phyloP scores from a whole-genome alignment of 2,888 invertebrate species.

The Acrobasis consociella region DNA sequence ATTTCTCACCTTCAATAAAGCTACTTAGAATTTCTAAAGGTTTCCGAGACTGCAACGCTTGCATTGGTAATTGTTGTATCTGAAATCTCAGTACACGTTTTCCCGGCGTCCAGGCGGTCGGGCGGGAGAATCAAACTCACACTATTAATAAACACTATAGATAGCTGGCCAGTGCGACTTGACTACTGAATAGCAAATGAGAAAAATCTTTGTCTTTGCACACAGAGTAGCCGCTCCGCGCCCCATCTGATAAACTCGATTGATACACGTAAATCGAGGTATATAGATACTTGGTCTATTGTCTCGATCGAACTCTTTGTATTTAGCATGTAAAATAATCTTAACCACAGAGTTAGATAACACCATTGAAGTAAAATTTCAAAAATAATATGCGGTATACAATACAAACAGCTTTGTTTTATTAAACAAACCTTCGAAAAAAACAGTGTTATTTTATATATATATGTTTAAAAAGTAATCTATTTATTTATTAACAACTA shows the following conservation, averaged over 20 bases:
- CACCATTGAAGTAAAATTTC: neutral
- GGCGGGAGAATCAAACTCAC: constrained; percentile 37
- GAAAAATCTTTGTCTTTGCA: constrained; percentile 63
- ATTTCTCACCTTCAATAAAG: neutral
- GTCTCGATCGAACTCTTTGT: too few relatives aligned
- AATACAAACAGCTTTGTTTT: neutral
- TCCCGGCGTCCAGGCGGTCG: constrained; percentile 44
- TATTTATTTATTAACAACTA: neutral
- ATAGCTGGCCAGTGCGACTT: constrained; percentile 58
- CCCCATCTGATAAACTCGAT: constrained; percentile 16
- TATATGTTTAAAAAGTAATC: neutral
- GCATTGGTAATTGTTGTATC: constrained; percentile 24
- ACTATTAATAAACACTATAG: constrained; percentile 67
- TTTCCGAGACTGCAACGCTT: neutral
- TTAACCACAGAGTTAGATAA: too few relatives aligned
- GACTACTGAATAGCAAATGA: constrained; percentile 70
- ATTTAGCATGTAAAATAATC: too few relatives aligned
- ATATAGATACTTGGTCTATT: neutral
- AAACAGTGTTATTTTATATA: neutral
- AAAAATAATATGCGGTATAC: neutral
- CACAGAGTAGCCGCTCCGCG: constrained; percentile 37
- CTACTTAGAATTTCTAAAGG: neutral
- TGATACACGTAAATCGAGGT: constrained; percentile 6
- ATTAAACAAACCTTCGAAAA: neutral
- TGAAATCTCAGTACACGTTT: constrained; percentile 43